Conservation (phyloP, 1,140 invertebrate genomes). For the Mya arenaria region DNA sequence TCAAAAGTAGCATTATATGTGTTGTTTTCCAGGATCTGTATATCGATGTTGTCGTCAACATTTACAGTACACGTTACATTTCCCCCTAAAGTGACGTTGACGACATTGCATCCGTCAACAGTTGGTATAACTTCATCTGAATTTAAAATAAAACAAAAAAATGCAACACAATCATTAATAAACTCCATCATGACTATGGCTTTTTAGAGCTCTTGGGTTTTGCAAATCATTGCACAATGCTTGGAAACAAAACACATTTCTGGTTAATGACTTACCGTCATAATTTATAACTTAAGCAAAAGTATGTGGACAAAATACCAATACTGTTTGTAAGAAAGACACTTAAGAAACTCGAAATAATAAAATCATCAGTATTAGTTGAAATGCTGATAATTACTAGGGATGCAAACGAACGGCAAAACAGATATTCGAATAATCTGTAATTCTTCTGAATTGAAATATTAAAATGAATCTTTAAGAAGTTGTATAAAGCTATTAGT, state of each 20-base stretch:
- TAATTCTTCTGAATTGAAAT: no score
- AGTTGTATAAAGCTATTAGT: no score
- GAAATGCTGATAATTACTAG: no score
- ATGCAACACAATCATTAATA: neutral
- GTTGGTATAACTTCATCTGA: neutral
- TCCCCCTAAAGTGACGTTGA: neutral
- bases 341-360: no score
- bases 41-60: neutral
- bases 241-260: neutral
- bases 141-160: neutral
- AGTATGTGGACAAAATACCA: no score
- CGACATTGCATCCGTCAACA: neutral
- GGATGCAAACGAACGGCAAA: no score
- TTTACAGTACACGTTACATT: neutral
- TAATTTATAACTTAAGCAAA: no score
- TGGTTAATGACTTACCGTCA: neutral
- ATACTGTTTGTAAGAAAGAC: no score
- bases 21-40: conserved; percentile 7
- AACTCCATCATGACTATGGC: neutral
- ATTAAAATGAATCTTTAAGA: no score
- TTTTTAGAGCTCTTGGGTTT: neutral
- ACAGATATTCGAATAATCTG: no score
- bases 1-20: neutral
- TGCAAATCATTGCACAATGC: neutral
- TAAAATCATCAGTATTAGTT: no score